A percentile compares a stretch with the other conserved stretches of the same genome.
Conservation (phyloP, 2,113 vertebrate genomes). For the Mystacornis crossleyi region DNA sequence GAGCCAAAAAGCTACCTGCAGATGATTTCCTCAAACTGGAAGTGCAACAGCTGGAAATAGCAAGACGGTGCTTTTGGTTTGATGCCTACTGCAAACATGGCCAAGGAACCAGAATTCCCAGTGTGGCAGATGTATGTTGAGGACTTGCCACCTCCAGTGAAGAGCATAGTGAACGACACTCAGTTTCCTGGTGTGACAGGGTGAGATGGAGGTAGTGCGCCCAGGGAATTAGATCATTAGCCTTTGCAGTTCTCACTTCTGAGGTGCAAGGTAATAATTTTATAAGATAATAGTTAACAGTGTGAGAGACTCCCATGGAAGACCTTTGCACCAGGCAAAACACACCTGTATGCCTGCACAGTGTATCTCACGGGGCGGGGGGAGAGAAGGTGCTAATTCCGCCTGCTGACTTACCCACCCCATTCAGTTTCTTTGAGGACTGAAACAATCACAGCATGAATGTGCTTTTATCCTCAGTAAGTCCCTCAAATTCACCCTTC, state of each 20-base stretch:
- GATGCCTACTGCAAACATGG: neutral
- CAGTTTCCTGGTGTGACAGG: neutral
- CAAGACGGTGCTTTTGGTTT: neutral
- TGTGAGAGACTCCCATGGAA: neutral
- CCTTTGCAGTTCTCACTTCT: neutral
- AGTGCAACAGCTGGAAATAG: neutral
- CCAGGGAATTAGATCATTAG: neutral
- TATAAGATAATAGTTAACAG: neutral
- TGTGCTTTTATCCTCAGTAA: neutral
- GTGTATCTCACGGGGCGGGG: neutral
- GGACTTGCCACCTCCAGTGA: neutral
- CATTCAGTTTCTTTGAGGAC: neutral
- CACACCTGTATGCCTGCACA: neutral
- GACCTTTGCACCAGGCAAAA: neutral
- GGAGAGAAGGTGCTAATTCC: neutral
- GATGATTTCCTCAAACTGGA: neutral
- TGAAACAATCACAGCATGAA: neutral
- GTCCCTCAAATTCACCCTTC: neutral
- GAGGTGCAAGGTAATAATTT: neutral
- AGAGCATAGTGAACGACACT: neutral
- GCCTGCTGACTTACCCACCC: neutral
- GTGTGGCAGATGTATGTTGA: fast-evolving
- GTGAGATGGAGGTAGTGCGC: neutral
- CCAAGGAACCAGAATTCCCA: neutral
- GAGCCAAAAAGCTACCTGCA: neutral